Percentiles rank a stretch among this genome's conserved stretches.
Conservation (phyloP, 2,797 vertebrate species). For the Leptoclinus maculatus region DNA sequence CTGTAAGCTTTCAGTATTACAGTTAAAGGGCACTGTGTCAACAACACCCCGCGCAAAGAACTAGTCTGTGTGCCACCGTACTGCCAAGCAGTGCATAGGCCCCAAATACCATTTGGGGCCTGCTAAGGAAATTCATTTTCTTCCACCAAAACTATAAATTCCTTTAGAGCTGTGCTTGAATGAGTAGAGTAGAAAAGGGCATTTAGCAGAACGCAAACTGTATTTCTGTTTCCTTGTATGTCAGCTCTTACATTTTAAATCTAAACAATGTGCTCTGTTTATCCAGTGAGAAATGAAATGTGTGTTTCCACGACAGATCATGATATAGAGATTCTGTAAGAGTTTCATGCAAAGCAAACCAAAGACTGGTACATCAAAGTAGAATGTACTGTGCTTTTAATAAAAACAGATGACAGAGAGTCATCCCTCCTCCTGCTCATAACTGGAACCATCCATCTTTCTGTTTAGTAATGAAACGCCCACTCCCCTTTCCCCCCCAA, state of each 20-base stretch:
- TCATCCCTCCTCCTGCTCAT: conserved; percentile 5
- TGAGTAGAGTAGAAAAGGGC: neutral
- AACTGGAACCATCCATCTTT: conserved; percentile 22
- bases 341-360: conserved; percentile 1
- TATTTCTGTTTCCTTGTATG: neutral
- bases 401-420: conserved; percentile 1
- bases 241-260: neutral
- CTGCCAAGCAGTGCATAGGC: conserved; percentile 10
- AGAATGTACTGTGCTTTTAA: conserved; percentile 10
- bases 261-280: neutral
- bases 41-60: conserved; percentile 52
- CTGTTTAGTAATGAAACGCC: conserved; percentile 23
- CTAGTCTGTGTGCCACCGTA: neutral
- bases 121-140: neutral
- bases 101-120: conserved; percentile 4
- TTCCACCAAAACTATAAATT: neutral
- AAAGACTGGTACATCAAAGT: conserved; percentile 10
- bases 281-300: neutral
- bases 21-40: conserved; percentile 78
- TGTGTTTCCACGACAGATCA: neutral
- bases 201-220: neutral
- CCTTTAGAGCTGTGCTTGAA: neutral
- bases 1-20: conserved; percentile 92
- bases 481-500: neutral
- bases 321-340: neutral